Base-by-base conservation (phyloP, 2,113 vertebrate species). In the Lipotes vexillifer region DNA sequence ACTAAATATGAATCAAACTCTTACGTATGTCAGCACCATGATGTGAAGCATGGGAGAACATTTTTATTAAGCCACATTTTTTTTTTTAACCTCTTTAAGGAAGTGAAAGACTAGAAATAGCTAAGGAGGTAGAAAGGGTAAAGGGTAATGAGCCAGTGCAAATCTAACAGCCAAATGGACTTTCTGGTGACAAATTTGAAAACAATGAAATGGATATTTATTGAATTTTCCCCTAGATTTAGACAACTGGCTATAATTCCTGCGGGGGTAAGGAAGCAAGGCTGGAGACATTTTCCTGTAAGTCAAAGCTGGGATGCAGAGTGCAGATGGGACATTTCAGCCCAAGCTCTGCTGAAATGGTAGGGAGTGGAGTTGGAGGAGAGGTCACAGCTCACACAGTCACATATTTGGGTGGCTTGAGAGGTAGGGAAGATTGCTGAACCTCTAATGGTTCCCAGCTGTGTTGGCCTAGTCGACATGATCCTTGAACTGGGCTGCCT, bases 381-480 rank as follows among this genome's bases (percentile, higher is more conserved):
- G 71, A 95, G 95, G 90, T 92, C 96, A 93, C 49, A 83, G 46
- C 88, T 91, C 86, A 89, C 71, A 97, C 29, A 82, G 46, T 83
- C 87, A 94, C 65, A 97, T 92, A 84, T 96, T 93, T 93, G 89
- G 55, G 95, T 94, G 90, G 66, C 95, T 96, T 97, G 88, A 83
- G 75, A 94, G n/a, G 55, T 59, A 59, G 38, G 27, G 25, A 41
- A 90, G 84, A 96, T 94, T 95, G 71, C 55, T 97, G 61, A 96
- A 78, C 38, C 86, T 46, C 5, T 96, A 97, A 98, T 83, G 82
- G 84, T 80, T 85, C 95, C 97, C 98, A 98, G 97, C 97, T 98
- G 98, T 96, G 90, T 92, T 98, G 97, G 96, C 93, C 84, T 4
- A 66, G 86, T 88, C 96, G 41, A 74, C 85, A 8, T 66, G 63